These are phyloP conservation scores for Willisornis vidua DNA, from an alignment of 2,113 vertebrate genomes.

Conservation along the genomic window DNA sequence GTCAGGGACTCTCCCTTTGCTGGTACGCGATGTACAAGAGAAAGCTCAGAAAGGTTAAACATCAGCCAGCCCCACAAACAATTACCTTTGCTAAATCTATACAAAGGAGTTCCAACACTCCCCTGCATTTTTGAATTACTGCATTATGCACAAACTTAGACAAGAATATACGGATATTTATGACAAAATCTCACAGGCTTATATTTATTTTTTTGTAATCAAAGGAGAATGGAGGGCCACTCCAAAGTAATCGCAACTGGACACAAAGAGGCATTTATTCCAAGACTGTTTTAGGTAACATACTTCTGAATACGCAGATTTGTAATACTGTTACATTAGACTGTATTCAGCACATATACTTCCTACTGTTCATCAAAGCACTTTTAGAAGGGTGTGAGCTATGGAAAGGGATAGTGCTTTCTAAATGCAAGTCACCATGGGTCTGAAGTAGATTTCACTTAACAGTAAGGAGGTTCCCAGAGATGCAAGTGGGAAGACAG, in stretches of 20 bases:
- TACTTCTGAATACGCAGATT: not conserved
- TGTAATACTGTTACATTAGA: not conserved
- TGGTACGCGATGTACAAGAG: fast-evolving
- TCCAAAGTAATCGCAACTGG: not conserved
- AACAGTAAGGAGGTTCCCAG: not conserved
- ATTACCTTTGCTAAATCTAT: not conserved
- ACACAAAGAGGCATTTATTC: not conserved
- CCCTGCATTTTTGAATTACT: not conserved
- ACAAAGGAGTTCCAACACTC: not conserved
- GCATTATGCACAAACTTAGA: not conserved
- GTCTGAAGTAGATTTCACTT: not conserved
- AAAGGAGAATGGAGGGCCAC: not conserved
- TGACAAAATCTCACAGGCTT: fast-evolving
- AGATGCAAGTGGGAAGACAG: not conserved
- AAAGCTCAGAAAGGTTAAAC: not conserved
- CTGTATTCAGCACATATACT: not conserved
- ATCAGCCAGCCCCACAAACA: not conserved
- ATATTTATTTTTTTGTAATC: not conserved
- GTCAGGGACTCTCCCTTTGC: not conserved
- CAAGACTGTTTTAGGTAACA: not conserved
- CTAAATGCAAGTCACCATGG: fast-evolving
- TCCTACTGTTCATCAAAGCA: not conserved
- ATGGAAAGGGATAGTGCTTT: not conserved
- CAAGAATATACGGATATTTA: not conserved
- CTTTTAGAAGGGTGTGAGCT: not conserved